Evolutionary conservation across 2,888 invertebrate genomes (phyloP), one percentile per base, ranked within the genome.

Genomic region (Sialis fuliginosa): DNA sequence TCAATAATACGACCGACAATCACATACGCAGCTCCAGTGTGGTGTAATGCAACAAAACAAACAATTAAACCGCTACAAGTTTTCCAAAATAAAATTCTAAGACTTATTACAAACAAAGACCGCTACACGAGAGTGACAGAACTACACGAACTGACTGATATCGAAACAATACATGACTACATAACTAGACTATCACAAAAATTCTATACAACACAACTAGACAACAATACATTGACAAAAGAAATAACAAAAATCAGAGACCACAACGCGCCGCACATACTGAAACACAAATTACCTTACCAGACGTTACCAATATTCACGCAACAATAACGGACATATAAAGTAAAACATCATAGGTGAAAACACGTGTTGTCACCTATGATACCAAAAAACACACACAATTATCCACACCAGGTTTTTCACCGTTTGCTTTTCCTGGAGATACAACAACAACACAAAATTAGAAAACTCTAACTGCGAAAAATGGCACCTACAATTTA

Each of bases 281-380:
- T 22, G 22, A 22, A 22, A 22, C 22, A 22, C 22, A 22, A 22
- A 4, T 22, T 22, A 22, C 22, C 22, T 22, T 22, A 22, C 22
- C 22, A 22, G 22, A 22, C 22, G 22, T 22, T 22, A 22, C 22
- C 22, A 22, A 22, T 22, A 22, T 22, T 22, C 4, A 22, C 22
- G 2, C 22, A 22, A 22, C 22, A 22, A 22, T 22, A 22, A 22
- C 4, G 22, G 22, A 22, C 22, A 22, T 22, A 4, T 46, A 51
- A 22, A 58, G 58, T 42, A 55, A 50, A 35, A 58, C 60, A 4
- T 52, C 52, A 2, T 53, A 54, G 40, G 58, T 60, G 0, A 58
- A 58, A 56, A 52, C 54, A n/a, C 48, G 55, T 9, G 56, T 22
- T 4, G 2, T 22, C 22, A 22, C 22, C 22, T 22, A 4, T 22